Evolutionary conservation across 2,113 vertebrate species (phyloP), one percentile per base, ranked within the genome.

Genomic region (Okapia johnstoni): DNA sequence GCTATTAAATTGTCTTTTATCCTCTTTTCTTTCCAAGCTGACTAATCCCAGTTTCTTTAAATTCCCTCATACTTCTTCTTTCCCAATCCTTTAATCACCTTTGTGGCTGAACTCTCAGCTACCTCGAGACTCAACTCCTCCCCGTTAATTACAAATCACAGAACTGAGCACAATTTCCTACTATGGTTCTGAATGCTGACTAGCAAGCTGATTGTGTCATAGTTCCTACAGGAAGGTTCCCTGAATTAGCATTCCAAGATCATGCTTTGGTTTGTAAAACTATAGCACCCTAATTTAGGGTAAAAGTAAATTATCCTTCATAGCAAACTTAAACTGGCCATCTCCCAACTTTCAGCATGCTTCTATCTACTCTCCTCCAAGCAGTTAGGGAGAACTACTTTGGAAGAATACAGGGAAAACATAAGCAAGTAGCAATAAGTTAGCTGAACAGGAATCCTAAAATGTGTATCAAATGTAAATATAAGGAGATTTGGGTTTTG

Each of bases 21-120:
- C 88, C 76, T 90, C n/a, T 60, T 94, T 93, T 94, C 63, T 92
- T 97, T 91, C 88, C 85, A 92, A 96, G 11, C 13, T 58, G 61
- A 93, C 83, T 92, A 97, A 98, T 96, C 50, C 89, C 16, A 63
- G 81, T 97, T 95, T 95, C 96, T 97, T 95, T 80, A 83, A 96
- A 97, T 96, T 97, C 94, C 76, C 76, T 96, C 83, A 88, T 28
- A 95, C 63, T 81, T 96, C 94, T 77, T 48, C 77, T 92, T 95
- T 97, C 93, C 50, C 96, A 97, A 92, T 90, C 73, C 60, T 97
- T 97, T 96, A 96, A 97, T 94, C 88, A 94, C 95, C 90, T 96
- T 90, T 88, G 85, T 83, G 85, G 94, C 81, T 97, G 83, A 97
- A 95, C 88, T 97, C 91, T 91, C 60, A 73, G 66, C 66, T 46